Evolutionary conservation across 2,797 vertebrate genomes (phyloP).

Genomic region (Chaetodon trifasciatus): DNA sequence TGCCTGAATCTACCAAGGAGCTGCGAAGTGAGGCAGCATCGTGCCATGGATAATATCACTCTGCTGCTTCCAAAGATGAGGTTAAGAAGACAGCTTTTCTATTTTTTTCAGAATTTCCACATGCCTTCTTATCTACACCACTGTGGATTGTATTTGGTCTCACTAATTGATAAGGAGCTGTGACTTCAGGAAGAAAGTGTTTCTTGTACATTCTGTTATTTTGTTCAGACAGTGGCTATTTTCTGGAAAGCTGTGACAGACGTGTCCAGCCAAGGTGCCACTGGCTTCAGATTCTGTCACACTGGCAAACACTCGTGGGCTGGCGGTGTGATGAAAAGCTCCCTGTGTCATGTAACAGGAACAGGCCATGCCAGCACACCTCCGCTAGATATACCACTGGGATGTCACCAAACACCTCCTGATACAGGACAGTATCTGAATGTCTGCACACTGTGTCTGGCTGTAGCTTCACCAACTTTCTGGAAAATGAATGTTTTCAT

Average conservation of each 20-base stretch:
- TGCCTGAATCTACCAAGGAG: conserved; percentile 28
- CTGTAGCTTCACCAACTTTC: neutral
- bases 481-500: neutral
- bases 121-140: conserved; percentile 49
- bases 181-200: neutral
- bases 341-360: conserved; percentile 36
- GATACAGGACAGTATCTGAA: neutral
- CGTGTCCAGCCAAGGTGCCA: conserved; percentile 23
- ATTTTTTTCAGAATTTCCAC: conserved; percentile 36
- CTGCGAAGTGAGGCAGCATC: conserved; percentile 5
- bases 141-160: conserved; percentile 49
- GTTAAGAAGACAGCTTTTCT: neutral
- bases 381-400: neutral
- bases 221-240: neutral
- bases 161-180: conserved; percentile 49
- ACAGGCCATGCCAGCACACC: conserved; percentile 23
- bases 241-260: conserved; percentile 26
- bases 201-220: neutral
- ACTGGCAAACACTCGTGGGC: conserved; percentile 29
- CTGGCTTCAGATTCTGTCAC: conserved; percentile 32
- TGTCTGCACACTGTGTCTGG: neutral
- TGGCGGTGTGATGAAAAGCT: conserved; percentile 20
- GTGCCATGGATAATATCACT: neutral
- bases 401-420: conserved; percentile 19
- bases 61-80: neutral